These are phyloP conservation scores for Xestia sexstrigata DNA, from an alignment of 2,888 invertebrate species.

Conservation along the genomic window DNA sequence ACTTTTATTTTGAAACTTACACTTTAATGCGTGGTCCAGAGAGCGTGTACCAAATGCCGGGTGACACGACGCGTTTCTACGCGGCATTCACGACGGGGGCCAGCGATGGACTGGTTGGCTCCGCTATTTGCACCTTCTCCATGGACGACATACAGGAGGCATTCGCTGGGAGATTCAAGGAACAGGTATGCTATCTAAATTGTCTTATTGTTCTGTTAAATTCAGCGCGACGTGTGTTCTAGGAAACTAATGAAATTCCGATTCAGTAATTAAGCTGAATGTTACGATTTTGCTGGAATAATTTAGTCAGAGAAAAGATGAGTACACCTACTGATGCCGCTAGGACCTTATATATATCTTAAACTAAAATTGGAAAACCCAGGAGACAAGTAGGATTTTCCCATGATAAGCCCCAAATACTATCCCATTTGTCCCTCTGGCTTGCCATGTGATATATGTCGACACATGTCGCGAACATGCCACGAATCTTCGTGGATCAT, in stretches of 20 bases:
- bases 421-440: background rate
- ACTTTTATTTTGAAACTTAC: constrained; percentile 46
- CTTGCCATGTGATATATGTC: constrained; percentile 26
- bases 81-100: constrained; percentile 93
- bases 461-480: constrained; percentile 23
- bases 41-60: constrained; percentile 92
- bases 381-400: background rate
- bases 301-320: background rate
- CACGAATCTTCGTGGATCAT: too few species aligned
- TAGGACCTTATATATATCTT: background rate
- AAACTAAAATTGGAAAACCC: background rate
- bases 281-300: background rate
- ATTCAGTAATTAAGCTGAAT: background rate
- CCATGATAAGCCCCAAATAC: background rate
- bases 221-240: background rate
- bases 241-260: background rate
- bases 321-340: background rate
- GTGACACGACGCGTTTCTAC: constrained; percentile 91
- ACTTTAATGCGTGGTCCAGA: constrained; percentile 83
- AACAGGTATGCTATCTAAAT: constrained; percentile 83
- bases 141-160: constrained; percentile 92
- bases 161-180: constrained; percentile 93
- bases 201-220: constrained; percentile 9
- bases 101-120: constrained; percentile 92
- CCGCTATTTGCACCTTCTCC: constrained; percentile 93